Evolutionary conservation across 2,113 vertebrate genomes (phyloP).

Genomic region (Nothobranchius kuhntae): DNA sequence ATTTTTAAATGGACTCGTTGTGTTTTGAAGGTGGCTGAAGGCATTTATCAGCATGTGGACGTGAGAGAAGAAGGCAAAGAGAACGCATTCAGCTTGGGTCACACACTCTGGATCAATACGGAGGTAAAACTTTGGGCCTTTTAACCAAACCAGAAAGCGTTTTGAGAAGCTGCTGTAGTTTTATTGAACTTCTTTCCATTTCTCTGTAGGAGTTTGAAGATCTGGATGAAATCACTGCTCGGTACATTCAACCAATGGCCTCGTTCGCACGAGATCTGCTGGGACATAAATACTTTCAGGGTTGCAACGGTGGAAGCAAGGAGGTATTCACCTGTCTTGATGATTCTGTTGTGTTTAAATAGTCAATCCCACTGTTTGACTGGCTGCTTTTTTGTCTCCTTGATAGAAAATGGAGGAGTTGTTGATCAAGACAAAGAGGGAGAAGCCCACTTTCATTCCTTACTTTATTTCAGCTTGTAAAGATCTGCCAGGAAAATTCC

Average conservation of each 20-base stretch:
- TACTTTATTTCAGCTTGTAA: slow-evolving; percentile 95
- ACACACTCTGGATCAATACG: slow-evolving; percentile 94
- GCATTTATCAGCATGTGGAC: slow-evolving; percentile 96
- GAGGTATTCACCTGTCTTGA: slow-evolving; percentile 78
- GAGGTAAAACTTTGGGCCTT: slow-evolving; percentile 80
- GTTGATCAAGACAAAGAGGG: slow-evolving; percentile 90
- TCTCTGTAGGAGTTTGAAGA: slow-evolving; percentile 93
- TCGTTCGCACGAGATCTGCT: slow-evolving; percentile 95
- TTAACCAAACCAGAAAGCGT: neutral
- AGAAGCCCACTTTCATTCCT: slow-evolving; percentile 97
- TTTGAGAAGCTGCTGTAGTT: neutral
- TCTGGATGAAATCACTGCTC: slow-evolving; percentile 97
- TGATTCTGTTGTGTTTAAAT: neutral
- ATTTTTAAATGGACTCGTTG: neutral
- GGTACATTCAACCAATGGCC: slow-evolving; percentile 97
- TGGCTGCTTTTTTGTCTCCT: slow-evolving; percentile 6
- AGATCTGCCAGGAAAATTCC: slow-evolving; percentile 96
- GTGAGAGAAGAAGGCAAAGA: slow-evolving; percentile 97
- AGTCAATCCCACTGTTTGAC: neutral
- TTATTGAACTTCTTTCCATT: neutral
- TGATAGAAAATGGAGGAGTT: slow-evolving; percentile 95
- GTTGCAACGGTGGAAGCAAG: slow-evolving; percentile 88
- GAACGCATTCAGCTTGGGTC: slow-evolving; percentile 97
- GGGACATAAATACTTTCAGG: slow-evolving; percentile 96
- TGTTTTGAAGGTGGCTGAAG: slow-evolving; percentile 83